Conservation (phyloP, 1,140 invertebrate genomes). For the Drosophila arizonae region DNA sequence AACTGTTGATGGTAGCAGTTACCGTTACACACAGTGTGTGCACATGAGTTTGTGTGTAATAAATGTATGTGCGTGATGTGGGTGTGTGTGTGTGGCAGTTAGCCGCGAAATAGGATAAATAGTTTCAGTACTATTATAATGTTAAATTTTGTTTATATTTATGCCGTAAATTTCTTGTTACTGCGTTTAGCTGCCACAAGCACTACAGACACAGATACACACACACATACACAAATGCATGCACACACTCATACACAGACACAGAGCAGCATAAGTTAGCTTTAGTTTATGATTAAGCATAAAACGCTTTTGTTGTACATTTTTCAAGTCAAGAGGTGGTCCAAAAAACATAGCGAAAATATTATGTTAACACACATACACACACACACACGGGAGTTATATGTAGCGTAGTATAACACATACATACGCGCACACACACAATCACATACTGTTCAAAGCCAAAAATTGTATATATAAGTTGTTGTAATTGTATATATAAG, state of each 20-base stretch:
- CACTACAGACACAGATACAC: not conserved
- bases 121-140: slow-evolving; percentile 9
- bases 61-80: not conserved
- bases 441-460: slow-evolving; percentile 33
- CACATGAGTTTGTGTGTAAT: not conserved
- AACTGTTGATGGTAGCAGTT: not conserved
- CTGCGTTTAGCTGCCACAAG: slow-evolving; percentile 2
- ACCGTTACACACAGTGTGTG: not conserved
- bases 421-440: not conserved
- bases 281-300: slow-evolving; percentile 38
- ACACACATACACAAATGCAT: not conserved
- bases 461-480: slow-evolving; percentile 36
- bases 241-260: not conserved
- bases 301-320: slow-evolving; percentile 26
- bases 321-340: slow-evolving; percentile 39
- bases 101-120: not conserved
- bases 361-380: slow-evolving; percentile 6
- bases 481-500: not conserved
- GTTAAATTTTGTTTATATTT: slow-evolving; percentile 14
- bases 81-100: not conserved
- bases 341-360: slow-evolving; percentile 17
- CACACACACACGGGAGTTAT: not conserved
- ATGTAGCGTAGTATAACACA: not conserved
- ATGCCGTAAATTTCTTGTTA: slow-evolving; percentile 11
- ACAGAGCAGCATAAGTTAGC: slow-evolving; percentile 35